phyloP scores from a whole-genome alignment of 2,113 vertebrate genomes.

The Stercorarius parasiticus region DNA sequence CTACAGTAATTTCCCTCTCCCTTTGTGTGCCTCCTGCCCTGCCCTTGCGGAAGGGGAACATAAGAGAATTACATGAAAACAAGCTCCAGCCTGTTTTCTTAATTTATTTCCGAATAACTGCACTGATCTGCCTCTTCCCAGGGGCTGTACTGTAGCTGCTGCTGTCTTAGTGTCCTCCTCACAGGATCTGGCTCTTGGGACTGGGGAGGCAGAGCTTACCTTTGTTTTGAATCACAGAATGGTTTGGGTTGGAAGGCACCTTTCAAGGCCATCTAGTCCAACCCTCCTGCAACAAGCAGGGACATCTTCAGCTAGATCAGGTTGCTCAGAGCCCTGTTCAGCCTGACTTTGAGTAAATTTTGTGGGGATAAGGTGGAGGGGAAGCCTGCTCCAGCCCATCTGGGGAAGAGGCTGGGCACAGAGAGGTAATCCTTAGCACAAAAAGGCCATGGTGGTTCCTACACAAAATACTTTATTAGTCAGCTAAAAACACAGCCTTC shows the following conservation, averaged over 20 bases:
- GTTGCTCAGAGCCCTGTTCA: not conserved
- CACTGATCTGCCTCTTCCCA: not conserved
- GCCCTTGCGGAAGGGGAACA: not conserved
- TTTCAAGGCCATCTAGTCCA: not conserved
- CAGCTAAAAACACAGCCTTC: not conserved
- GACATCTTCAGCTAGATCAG: not conserved
- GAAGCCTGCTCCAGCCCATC: not conserved
- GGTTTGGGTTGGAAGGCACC: not conserved
- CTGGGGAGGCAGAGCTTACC: not conserved
- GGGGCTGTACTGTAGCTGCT: not conserved
- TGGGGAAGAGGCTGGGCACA: not conserved
- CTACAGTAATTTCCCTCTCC: not conserved
- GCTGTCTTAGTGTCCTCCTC: not conserved
- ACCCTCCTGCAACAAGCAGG: not conserved
- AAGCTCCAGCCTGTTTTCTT: not conserved
- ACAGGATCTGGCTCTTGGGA: not conserved
- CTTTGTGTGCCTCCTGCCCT: not conserved
- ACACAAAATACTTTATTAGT: slow-evolving; percentile 52
- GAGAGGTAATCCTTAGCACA: not conserved
- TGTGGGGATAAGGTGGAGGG: accelerated
- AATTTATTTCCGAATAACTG: not conserved
- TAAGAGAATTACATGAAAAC: not conserved
- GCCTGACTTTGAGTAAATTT: not conserved
- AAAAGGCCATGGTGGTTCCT: not conserved
- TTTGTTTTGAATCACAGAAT: not conserved